Percentiles rank a stretch among this genome's conserved stretches.
Evolutionary conservation across 2,113 vertebrate genomes (phyloP).

Genomic region (Tragelaphus scriptus): DNA sequence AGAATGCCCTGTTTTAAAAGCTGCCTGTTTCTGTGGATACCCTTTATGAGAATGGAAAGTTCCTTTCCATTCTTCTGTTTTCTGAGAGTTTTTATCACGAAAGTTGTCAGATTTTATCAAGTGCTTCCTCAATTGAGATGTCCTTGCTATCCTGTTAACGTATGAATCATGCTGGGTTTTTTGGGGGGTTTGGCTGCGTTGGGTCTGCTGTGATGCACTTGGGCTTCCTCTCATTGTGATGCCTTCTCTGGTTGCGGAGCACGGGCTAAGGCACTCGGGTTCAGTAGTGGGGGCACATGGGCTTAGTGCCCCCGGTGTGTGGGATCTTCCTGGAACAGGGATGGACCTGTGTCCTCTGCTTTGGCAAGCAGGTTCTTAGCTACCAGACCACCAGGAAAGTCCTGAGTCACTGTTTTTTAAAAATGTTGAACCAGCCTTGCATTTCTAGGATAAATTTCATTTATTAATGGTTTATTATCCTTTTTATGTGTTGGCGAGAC

Average conservation of each 20-base stretch:
- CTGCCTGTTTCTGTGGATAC: rapidly evolving
- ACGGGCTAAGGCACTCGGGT: not conserved
- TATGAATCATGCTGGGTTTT: not conserved
- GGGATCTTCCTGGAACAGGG: not conserved
- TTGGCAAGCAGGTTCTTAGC: not conserved
- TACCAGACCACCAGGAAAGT: not conserved
- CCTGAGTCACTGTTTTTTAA: not conserved
- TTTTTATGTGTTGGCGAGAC: not conserved
- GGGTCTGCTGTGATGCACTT: not conserved
- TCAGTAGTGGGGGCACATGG: not conserved
- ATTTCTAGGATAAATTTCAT: not conserved
- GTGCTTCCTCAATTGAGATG: not conserved
- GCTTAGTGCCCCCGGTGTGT: not conserved
- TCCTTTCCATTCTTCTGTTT: not conserved
- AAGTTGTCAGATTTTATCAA: not conserved
- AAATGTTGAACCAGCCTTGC: not conserved
- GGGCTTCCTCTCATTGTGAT: no score
- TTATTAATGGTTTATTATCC: rapidly evolving
- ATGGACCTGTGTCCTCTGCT: not conserved
- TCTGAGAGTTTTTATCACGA: not conserved
- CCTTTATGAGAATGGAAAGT: not conserved
- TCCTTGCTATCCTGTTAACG: rapidly evolving
- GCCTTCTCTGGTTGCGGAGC: not conserved
- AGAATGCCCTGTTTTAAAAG: rapidly evolving
- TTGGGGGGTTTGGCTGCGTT: not conserved